Conservation (phyloP, 2,797 vertebrate species). For the Thalassophryne amazonica region DNA sequence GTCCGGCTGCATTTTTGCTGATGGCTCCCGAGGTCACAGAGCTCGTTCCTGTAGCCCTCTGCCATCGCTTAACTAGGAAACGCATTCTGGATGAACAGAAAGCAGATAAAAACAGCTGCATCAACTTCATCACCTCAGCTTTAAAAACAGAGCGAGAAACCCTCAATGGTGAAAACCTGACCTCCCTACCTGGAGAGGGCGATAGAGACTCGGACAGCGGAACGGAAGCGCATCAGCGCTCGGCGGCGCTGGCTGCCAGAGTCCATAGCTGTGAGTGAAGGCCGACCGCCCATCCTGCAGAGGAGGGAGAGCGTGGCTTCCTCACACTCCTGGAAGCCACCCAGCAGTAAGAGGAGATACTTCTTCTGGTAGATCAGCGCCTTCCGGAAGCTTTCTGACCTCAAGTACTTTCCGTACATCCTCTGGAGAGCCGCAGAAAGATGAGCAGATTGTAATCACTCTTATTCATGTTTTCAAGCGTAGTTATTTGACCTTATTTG, state of each 20-base stretch:
- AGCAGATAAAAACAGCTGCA: background rate
- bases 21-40: constrained; percentile 43
- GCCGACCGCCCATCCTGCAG: constrained; percentile 87
- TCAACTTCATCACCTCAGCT: too few relatives aligned
- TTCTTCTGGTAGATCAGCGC: constrained; percentile 98
- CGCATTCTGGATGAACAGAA: constrained; percentile 83
- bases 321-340: constrained; percentile 96
- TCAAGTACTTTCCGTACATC: constrained; percentile 91
- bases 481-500: background rate
- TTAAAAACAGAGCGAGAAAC: too few relatives aligned
- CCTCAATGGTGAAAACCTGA: background rate
- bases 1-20: constrained; percentile 83
- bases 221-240: constrained; percentile 88
- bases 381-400: constrained; percentile 95
- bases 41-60: constrained; percentile 82
- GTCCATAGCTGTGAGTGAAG: constrained; percentile 76
- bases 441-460: background rate
- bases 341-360: constrained; percentile 91
- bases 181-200: constrained; percentile 88
- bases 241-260: constrained; percentile 75
- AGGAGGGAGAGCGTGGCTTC: constrained; percentile 91
- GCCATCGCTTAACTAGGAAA: constrained; percentile 93
- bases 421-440: constrained; percentile 70
- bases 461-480: background rate
- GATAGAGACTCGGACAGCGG: constrained; percentile 88